Conservation (phyloP, 1,140 invertebrate genomes). For the Aphelenchoides fujianensis region DNA sequence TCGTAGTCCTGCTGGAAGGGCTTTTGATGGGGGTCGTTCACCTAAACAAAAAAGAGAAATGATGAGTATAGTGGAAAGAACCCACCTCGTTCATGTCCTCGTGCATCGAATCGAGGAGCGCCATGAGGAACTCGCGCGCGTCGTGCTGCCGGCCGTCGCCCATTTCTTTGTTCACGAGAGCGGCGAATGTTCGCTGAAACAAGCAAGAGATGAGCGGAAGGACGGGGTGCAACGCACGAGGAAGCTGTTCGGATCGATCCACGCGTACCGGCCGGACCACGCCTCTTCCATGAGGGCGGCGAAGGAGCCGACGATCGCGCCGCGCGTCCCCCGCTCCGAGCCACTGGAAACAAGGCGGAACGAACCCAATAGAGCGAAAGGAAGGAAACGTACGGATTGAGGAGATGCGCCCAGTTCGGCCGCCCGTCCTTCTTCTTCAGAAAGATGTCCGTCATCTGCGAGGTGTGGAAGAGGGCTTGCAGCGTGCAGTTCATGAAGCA, state of each 20-base stretch:
- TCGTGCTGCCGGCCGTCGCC: conserved; percentile 43
- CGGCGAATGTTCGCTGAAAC: background rate
- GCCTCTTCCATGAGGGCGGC: conserved; percentile 27
- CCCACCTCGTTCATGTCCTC: conserved; percentile 41
- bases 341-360: background rate
- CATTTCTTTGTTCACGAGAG: background rate
- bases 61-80: background rate
- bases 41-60: background rate
- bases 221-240: conserved; percentile 9
- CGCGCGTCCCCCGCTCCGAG: background rate
- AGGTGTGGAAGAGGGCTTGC: conserved; percentile 69
- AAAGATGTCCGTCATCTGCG: conserved; percentile 17
- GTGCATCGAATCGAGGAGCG: conserved; percentile 44
- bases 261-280: conserved; percentile 28
- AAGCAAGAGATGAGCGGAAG: no score
- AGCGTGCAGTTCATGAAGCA: conserved; percentile 85
- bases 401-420: background rate
- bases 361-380: background rate
- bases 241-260: conserved; percentile 22
- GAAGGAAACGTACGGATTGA: conserved; percentile 25
- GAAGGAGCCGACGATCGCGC: conserved; percentile 24
- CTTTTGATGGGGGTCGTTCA: conserved; percentile 6
- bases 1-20: conserved; percentile 50
- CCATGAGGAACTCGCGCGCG: conserved; percentile 49
- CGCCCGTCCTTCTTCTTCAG: no score